These are phyloP conservation scores for Plagodis pulveraria DNA, from an alignment of 2,888 invertebrate genomes.

Conservation along the genomic window DNA sequence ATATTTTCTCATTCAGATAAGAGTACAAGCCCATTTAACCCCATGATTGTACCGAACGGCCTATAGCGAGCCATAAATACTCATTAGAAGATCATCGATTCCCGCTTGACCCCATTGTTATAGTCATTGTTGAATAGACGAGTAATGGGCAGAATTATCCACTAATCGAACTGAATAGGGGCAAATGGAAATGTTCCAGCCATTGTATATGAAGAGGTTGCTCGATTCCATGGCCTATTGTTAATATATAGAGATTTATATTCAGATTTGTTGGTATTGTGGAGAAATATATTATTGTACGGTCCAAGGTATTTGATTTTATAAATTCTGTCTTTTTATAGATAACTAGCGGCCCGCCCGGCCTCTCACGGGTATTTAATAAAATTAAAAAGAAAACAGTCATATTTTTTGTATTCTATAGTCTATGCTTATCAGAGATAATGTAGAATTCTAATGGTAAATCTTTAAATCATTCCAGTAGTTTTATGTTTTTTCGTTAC, in stretches of 20 bases:
- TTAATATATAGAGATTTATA: neutral
- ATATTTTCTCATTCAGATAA: neutral
- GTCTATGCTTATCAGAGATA: no score
- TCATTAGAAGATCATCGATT: slow-evolving; percentile 50
- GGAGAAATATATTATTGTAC: no score
- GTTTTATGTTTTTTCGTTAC: no score
- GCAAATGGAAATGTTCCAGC: slow-evolving; percentile 5
- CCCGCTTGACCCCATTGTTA: slow-evolving; percentile 40
- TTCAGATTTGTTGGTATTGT: no score
- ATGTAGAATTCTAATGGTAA: no score
- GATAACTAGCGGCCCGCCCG: no score
- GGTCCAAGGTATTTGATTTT: no score
- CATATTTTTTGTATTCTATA: no score
- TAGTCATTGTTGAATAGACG: slow-evolving; percentile 23
- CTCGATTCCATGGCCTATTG: slow-evolving; percentile 4
- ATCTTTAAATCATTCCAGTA: no score
- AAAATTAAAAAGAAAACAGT: no score
- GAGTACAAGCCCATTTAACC: slow-evolving; percentile 18
- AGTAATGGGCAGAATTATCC: slow-evolving; percentile 23
- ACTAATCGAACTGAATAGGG: slow-evolving; percentile 13
- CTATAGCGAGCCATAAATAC: slow-evolving; percentile 43
- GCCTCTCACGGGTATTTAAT: no score
- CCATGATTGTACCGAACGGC: slow-evolving; percentile 35
- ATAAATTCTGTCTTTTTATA: no score
- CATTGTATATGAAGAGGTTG: slow-evolving; percentile 6